Evolutionary conservation across 2,888 invertebrate species (phyloP).

Genomic region (Metalampra italica): DNA sequence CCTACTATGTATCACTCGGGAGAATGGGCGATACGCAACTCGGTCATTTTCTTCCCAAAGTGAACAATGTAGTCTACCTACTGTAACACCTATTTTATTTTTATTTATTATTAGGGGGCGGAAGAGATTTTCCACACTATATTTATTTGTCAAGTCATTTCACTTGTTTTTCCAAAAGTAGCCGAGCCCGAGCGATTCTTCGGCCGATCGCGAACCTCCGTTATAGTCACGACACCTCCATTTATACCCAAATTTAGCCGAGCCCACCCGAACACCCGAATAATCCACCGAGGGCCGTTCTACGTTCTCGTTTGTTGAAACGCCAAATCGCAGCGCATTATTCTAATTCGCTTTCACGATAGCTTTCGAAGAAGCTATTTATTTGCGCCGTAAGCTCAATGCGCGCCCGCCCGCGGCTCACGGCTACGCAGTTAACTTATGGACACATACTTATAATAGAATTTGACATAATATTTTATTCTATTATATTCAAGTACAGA

Average conservation of each 20-base stretch:
- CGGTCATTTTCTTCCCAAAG: no score
- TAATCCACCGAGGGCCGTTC: constrained; percentile 73
- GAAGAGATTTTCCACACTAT: neutral
- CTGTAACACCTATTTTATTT: no score
- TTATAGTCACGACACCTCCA: constrained; percentile 61
- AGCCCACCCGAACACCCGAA: constrained; percentile 60
- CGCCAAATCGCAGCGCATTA: constrained; percentile 75
- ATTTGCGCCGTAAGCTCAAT: constrained; percentile 64
- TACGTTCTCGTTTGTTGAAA: constrained; percentile 72
- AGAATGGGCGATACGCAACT: no score
- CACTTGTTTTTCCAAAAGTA: constrained; percentile 5
- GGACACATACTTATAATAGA: constrained; percentile 15
- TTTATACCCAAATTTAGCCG: constrained; percentile 68
- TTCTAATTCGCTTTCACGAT: constrained; percentile 75
- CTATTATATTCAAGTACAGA: neutral
- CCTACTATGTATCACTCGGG: no score
- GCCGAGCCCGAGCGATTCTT: constrained; percentile 12
- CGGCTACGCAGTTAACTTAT: constrained; percentile 41
- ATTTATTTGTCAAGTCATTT: constrained; percentile 13
- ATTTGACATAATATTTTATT: constrained; percentile 23
- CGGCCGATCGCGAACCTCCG: constrained; percentile 34
- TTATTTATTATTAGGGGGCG: no score
- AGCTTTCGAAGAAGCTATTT: constrained; percentile 75
- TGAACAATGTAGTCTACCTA: no score
- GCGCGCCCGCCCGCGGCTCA: constrained; percentile 26